Percentiles rank a stretch among this genome's conserved stretches.
Evolutionary conservation across 2,888 invertebrate species (phyloP).

Genomic region (Prosapia bicincta): DNA sequence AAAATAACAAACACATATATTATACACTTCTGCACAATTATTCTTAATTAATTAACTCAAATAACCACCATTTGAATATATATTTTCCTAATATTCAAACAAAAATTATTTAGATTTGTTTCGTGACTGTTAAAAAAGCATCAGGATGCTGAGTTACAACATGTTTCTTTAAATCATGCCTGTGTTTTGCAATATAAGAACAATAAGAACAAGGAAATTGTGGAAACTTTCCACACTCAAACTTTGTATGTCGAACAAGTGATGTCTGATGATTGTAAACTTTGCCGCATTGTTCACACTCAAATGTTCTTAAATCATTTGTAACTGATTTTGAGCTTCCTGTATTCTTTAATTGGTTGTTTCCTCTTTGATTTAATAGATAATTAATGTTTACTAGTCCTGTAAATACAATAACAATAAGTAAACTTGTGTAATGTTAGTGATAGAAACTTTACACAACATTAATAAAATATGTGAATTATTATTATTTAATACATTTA

Average conservation of each 20-base stretch:
- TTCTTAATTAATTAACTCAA: too few species aligned
- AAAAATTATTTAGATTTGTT: too few species aligned
- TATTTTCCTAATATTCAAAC: neutral
- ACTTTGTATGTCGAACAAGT: slow-evolving; percentile 42
- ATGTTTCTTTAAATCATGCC: slow-evolving; percentile 30
- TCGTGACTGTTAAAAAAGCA: neutral
- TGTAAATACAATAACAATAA: neutral
- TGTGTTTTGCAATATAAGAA: slow-evolving; percentile 28
- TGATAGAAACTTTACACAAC: too few species aligned
- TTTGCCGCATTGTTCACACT: slow-evolving; percentile 21
- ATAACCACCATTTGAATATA: neutral
- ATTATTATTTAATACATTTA: too few species aligned
- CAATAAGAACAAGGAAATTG: slow-evolving; percentile 44
- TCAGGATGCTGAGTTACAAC: neutral
- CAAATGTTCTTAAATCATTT: neutral
- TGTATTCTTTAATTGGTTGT: neutral
- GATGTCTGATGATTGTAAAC: slow-evolving; percentile 20
- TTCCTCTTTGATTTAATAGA: neutral
- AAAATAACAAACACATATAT: too few species aligned
- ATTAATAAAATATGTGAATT: too few species aligned
- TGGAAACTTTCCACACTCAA: slow-evolving; percentile 38
- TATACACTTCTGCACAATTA: too few species aligned
- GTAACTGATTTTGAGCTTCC: neutral
- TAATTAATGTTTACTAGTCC: neutral
- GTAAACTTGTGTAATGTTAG: too few species aligned